phyloP scores from a whole-genome alignment of 2,888 invertebrate genomes.

The Lacanobia wlatinum region DNA sequence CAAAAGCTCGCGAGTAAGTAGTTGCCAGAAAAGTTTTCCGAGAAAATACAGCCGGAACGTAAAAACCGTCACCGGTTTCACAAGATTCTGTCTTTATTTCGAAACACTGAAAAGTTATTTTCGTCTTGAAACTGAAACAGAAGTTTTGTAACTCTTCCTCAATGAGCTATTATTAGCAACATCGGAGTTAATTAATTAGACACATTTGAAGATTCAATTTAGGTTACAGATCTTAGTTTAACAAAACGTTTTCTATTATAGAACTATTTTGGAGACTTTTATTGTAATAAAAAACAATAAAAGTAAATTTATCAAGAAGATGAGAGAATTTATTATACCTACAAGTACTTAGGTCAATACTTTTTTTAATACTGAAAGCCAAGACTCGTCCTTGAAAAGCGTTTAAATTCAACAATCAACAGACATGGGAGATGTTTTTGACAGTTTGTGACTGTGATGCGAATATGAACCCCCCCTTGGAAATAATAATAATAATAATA shows the following conservation, averaged over 20 bases:
- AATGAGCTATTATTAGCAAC: slow-evolving; percentile 42
- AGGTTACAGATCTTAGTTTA: neutral
- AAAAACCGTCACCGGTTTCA: slow-evolving; percentile 18
- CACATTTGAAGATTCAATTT: slow-evolving; percentile 7
- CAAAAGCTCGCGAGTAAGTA: neutral
- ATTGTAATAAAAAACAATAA: too few species aligned
- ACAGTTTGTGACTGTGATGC: too few species aligned
- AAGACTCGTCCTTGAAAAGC: too few species aligned
- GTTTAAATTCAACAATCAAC: too few species aligned
- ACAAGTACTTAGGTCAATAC: too few species aligned
- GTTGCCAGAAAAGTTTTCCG: neutral
- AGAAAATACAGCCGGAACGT: neutral
- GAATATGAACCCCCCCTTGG: too few species aligned
- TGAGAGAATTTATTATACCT: too few species aligned
- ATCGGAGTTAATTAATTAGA: slow-evolving; percentile 22
- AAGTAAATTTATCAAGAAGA: too few species aligned
- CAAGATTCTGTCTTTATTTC: slow-evolving; percentile 35
- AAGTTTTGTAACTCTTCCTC: slow-evolving; percentile 39
- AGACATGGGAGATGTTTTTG: too few species aligned
- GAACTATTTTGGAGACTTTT: too few species aligned
- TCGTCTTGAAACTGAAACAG: slow-evolving; percentile 32
- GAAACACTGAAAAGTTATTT: slow-evolving; percentile 47
- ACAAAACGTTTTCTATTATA: neutral
- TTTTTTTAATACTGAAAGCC: too few species aligned
- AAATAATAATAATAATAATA: too few species aligned